Evolutionary conservation across 2,888 invertebrate genomes (phyloP).

Genomic region (Agriopis aurantiaria): DNA sequence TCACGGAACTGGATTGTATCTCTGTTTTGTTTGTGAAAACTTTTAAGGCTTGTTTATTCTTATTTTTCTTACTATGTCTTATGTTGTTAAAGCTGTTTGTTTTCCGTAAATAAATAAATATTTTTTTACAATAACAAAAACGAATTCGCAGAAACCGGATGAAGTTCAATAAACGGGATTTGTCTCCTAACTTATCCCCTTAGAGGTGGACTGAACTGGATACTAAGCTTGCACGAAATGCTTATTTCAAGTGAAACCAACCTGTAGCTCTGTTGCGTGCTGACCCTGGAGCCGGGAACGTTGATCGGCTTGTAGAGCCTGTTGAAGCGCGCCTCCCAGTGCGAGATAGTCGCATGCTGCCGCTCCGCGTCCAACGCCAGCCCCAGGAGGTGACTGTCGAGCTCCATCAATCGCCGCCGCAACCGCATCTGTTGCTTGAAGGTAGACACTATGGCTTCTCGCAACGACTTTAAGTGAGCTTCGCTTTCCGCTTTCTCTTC

Average conservation of each 20-base stretch:
- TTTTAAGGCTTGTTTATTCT: too few relatives aligned
- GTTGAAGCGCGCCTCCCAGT: constrained; percentile 95
- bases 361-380: constrained; percentile 95
- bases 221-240: too few relatives aligned
- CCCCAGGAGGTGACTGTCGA: constrained; percentile 95
- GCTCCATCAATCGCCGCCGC: constrained; percentile 94
- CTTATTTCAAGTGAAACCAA: constrained; percentile 46
- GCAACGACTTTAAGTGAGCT: constrained; percentile 88
- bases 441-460: constrained; percentile 94
- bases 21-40: too few relatives aligned
- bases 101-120: too few relatives aligned
- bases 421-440: constrained; percentile 98
- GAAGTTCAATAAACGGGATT: too few relatives aligned
- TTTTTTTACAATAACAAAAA: too few relatives aligned
- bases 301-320: constrained; percentile 89
- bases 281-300: constrained; percentile 84
- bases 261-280: constrained; percentile 88
- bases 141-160: too few relatives aligned
- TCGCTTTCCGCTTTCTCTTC: constrained; percentile 69
- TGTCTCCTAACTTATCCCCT: too few relatives aligned
- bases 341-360: constrained; percentile 94
- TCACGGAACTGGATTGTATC: too few relatives aligned
- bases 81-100: too few relatives aligned
- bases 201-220: too few relatives aligned
- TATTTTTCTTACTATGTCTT: too few relatives aligned